Base-by-base conservation (phyloP, 2,888 invertebrate species). In the Erebia epiphron region DNA sequence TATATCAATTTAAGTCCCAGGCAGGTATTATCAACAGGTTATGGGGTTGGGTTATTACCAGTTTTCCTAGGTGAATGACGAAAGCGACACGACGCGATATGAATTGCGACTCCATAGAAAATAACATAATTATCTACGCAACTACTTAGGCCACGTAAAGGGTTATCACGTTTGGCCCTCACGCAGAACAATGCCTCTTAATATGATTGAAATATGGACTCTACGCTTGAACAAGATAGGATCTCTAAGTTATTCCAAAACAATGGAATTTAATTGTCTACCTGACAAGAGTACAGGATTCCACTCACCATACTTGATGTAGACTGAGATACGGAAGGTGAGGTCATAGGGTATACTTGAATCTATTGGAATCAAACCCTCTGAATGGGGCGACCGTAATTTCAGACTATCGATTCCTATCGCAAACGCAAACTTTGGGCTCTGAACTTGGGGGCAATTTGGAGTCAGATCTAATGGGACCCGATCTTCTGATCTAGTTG, bases 361-460 rank as follows among this genome's bases (percentile, higher is more conserved):
- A 35, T 35, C 35, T 35, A n/a, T 18, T 16, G 16, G 52, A 11
- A 21, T 18, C 56, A 11, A 10, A 13, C 13, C 50, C n/a, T 50
- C 1, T 50, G 50, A 7, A 43, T 26, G 21, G 21, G 13, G 5
- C 62, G 49, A 49, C 62, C 62, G 62, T 62, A 46, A 62, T 49
- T 62, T 62, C 21, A 13, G 21, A 49, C 62, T 21, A 62, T 62
- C 62, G 62, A 62, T 62, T 18, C 49, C 21, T 49, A 62, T 62
- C 62, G 49, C 62, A 21, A 62, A 49, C 62, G 49, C 62, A 21
- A 62, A 49, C 62, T 62, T 62, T 62, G 62, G 62, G 46, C 62
- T 62, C 2, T 21, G 18, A 62, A 62, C 46, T 62, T 49, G 7
- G 46, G 49, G 21, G 16, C 43, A 43, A 61, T 61, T 35, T 49